Evolutionary conservation across 2,113 vertebrate genomes (phyloP).

Genomic region (Varanus salvator): DNA sequence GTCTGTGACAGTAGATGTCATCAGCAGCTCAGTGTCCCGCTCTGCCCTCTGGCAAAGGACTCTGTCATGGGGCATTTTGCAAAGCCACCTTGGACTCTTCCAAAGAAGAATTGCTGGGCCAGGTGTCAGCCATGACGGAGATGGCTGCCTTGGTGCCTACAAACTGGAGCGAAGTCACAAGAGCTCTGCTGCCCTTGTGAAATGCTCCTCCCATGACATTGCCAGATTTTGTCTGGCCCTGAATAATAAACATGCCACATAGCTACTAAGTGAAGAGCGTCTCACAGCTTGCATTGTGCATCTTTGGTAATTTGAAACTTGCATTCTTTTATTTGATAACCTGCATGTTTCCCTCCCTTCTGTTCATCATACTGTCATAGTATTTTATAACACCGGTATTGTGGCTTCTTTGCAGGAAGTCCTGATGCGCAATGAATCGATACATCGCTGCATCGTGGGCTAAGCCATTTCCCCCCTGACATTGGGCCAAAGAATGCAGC

Average conservation of each 20-base stretch:
- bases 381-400: not conserved
- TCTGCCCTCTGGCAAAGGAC: not conserved
- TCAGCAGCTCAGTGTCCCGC: not conserved
- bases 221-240: not conserved
- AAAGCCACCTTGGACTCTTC: not conserved
- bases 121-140: constrained; percentile 16
- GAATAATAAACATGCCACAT: not conserved
- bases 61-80: not conserved
- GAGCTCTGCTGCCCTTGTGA: constrained; percentile 44
- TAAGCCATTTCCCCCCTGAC: not conserved
- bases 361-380: not conserved
- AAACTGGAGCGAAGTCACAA: constrained; percentile 54
- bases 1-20: not conserved
- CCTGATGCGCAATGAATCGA: not conserved
- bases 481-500: too few relatives aligned
- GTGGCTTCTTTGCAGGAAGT: not conserved
- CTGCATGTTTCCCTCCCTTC: not conserved
- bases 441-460: not conserved
- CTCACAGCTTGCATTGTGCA: not conserved
- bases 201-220: constrained; percentile 16
- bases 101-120: constrained; percentile 20
- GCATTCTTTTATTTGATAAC: not conserved
- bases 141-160: constrained; percentile 21
- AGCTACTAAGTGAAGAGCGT: not conserved
- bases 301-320: not conserved